Conservation (phyloP, 2,888 invertebrate genomes). For the Caenorhabditis sp. region DNA sequence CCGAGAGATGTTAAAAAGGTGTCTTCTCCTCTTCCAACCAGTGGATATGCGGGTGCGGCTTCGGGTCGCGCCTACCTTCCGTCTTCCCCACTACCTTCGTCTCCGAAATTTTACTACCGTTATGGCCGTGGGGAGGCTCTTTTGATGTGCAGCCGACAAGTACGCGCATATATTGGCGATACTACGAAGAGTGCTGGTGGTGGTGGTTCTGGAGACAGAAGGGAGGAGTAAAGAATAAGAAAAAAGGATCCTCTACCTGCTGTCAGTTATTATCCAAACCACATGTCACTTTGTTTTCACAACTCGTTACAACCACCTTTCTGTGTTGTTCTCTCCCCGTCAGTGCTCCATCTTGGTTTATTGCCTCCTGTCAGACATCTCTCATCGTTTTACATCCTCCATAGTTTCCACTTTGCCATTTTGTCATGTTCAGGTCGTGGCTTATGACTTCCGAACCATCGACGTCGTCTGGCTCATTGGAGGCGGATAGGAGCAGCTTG, state of each 20-base stretch:
- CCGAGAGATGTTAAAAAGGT: slow-evolving; percentile 26
- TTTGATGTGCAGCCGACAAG: slow-evolving; percentile 69
- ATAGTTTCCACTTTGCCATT: slow-evolving; percentile 1
- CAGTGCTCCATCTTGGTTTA: slow-evolving; percentile 48
- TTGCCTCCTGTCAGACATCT: slow-evolving; percentile 20
- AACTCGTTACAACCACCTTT: slow-evolving; percentile 67
- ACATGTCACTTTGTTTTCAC: slow-evolving; percentile 70
- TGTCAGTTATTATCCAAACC: slow-evolving; percentile 70
- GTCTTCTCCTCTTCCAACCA: neutral
- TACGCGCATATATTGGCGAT: slow-evolving; percentile 61
- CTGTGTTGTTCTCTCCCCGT: slow-evolving; percentile 26
- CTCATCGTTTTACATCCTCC: neutral
- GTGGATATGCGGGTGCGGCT: slow-evolving; percentile 54
- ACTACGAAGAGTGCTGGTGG: slow-evolving; percentile 18
- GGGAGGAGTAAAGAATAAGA: slow-evolving; percentile 18
- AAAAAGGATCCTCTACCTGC: slow-evolving; percentile 60
- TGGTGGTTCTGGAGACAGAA: slow-evolving; percentile 12
- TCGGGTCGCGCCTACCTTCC: slow-evolving; percentile 19
- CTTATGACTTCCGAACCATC: slow-evolving; percentile 65
- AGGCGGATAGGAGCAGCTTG: slow-evolving; percentile 6
- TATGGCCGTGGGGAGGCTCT: slow-evolving; percentile 68
- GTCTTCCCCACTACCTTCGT: neutral
- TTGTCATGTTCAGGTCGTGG: slow-evolving; percentile 41
- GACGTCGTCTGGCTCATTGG: slow-evolving; percentile 42
- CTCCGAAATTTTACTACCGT: slow-evolving; percentile 65